Percentiles rank a stretch among this genome's conserved stretches.
Conservation (phyloP, 2,797 vertebrate species). For the Odontamblyopus lacepedii region DNA sequence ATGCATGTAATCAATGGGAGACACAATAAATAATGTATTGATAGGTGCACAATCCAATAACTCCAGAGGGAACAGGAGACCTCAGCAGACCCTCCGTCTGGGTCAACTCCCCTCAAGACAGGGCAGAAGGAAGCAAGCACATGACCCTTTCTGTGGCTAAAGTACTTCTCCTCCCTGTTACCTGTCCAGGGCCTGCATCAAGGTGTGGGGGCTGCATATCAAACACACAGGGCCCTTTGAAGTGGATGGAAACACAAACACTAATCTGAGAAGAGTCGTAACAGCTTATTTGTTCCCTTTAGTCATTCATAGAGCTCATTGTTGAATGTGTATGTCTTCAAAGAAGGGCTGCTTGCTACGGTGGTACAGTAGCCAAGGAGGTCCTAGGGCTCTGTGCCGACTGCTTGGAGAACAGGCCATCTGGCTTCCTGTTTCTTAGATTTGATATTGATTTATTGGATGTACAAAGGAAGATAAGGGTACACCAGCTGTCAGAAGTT, state of each 20-base stretch:
- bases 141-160: conserved; percentile 68
- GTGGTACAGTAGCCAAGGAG: conserved; percentile 79
- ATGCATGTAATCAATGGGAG: conserved; percentile 53
- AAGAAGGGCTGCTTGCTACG: conserved; percentile 71
- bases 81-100: conserved; percentile 74
- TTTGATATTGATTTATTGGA: conserved; percentile 87
- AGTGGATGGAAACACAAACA: conserved; percentile 84
- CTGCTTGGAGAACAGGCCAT: conserved; percentile 72
- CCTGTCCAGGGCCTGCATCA: conserved; percentile 77
- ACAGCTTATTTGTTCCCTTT: conserved; percentile 87
- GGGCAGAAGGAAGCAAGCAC: conserved; percentile 66
- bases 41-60: conserved; percentile 58
- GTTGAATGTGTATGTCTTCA: conserved; percentile 84
- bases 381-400: conserved; percentile 62
- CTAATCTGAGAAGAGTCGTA: conserved; percentile 82
- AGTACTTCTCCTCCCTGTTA: conserved; percentile 77
- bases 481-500: conserved; percentile 73
- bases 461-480: conserved; percentile 78
- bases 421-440: conserved; percentile 82
- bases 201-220: conserved; percentile 84
- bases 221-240: conserved; percentile 81
- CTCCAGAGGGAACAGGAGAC: conserved; percentile 73
- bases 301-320: conserved; percentile 82
- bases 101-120: conserved; percentile 75
- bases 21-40: conserved; percentile 56